Evolutionary conservation across 2,797 vertebrate genomes (phyloP), one percentile per base, ranked within the genome.

Genomic region (Scolopax rusticola): DNA sequence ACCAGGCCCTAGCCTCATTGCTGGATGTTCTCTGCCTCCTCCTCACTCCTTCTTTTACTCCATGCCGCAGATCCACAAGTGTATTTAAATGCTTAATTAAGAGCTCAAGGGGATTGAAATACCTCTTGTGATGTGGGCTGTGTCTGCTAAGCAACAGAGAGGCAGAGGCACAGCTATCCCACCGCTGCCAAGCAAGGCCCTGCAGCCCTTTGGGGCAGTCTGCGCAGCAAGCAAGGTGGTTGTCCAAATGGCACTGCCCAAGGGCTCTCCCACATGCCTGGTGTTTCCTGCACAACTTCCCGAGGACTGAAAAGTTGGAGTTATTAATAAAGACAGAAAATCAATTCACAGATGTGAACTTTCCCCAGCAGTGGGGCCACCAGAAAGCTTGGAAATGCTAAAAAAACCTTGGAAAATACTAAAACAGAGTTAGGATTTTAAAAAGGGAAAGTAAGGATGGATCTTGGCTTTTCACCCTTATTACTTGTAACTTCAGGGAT

Each of bases 151-250:
- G 21, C 25, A 28, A 40, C 14, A 38, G 8, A 60, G n/a, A 73
- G 27, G 33, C 11, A 6, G 6, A 24, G 41, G 16, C 33, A 50
- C 8, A 41, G 9, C 9, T n/a, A 7, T 18, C 25, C 33, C 51
- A 18, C 24, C 1, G 1, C 56, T n/a, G 80, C 27, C 16, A 6
- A 64, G 24, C 24, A 9, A 41, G 28, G 36, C 27, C 15, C 33
- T 56, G 17, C 17, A 30, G 27, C 9, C 11, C 17, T 18, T 64
- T 4, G 1, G 9, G 45, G 63, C 64, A 53, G 27, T 4, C 32
- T 38, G 30, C 16, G 1, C 1, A 13, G 17, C 6, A 40, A 40
- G 32, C 6, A 1, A 43, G 60, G 57, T 32, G 32, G 10, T 1
- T 30, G 6, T 11, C 17, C 40, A 14, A 56, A 73, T 2, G 51